Conservation (phyloP, 1,140 invertebrate species). For the Lepidurus apus region DNA sequence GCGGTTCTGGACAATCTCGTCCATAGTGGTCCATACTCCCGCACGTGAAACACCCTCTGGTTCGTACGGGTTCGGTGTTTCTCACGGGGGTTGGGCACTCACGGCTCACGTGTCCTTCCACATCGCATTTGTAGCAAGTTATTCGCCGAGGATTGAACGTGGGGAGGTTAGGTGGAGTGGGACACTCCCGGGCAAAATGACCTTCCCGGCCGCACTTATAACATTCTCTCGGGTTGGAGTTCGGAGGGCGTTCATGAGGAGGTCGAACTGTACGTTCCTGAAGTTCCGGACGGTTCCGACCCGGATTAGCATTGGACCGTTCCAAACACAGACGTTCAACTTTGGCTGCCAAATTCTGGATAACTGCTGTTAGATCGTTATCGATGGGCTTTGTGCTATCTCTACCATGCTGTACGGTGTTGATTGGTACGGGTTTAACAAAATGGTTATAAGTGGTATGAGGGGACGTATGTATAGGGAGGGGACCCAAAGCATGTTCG, state of each 20-base stretch:
- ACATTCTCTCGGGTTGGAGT: slow-evolving; percentile 48
- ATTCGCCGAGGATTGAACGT: neutral
- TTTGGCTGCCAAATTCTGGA: neutral
- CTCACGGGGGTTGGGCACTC: slow-evolving; percentile 57
- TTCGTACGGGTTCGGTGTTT: too few relatives aligned
- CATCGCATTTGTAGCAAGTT: slow-evolving; percentile 79
- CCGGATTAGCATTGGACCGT: neutral
- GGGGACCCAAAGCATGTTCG: slow-evolving; percentile 9
- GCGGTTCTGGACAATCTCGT: too few relatives aligned
- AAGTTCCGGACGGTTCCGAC: neutral
- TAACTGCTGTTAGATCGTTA: neutral
- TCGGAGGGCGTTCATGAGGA: neutral
- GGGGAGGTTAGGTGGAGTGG: slow-evolving; percentile 46
- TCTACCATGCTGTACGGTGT: too few relatives aligned
- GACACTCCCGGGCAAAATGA: slow-evolving; percentile 80
- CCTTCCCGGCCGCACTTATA: slow-evolving; percentile 84
- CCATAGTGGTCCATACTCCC: too few relatives aligned
- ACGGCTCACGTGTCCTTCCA: slow-evolving; percentile 78
- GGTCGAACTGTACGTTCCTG: neutral
- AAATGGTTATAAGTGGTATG: neutral
- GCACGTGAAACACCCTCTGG: too few relatives aligned
- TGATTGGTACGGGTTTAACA: neutral
- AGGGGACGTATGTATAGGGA: neutral
- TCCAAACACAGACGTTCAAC: neutral
- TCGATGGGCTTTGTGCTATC: neutral